Base-by-base conservation (phyloP, 2,888 invertebrate species). In the Operophtera brumata region DNA sequence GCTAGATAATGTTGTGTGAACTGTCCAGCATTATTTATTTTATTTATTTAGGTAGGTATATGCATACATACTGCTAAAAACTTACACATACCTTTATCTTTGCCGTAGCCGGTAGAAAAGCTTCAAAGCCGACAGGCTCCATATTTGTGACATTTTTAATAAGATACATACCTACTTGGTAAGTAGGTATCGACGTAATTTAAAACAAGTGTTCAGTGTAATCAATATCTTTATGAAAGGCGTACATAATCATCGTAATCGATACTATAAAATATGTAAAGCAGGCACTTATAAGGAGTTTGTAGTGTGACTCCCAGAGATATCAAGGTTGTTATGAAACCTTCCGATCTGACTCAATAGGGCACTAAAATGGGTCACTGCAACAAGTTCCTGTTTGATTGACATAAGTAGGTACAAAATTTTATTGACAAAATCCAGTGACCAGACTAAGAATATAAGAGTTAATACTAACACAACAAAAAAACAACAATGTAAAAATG, bases 161-260 rank as follows among this genome's bases (percentile, higher is more conserved):
- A 20, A 20, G 20, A 2, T 3, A n/a, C n/a, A 43, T 44, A 47
- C 10, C 9, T n/a, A 43, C 37, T 10, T 44, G 32, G 13, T 36
- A 49, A 13, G 36, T 28, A 52, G 39, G 11, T 12, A n/a, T 32
- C 43, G 35, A 54, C 48, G 26, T 45, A 48, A 48, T 51, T 42
- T 47, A 32, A 54, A 43, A 34, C 32, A 44, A 56, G 35, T 39
- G 28, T 44, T 56, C 40, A 51, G 40, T 39, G 44, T 52, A 52
- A 52, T 59, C 43, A 54, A 55, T 48, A 61, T 46, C 10, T 43
- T 52, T 53, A 51, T 49, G 55, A 53, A 56, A 54, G 39, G 37
- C 53, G 26, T 53, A 26, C 54, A 50, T 55, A 59, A 63, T 59
- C 54, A 61, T 8, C 51, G 59, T 54, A 56, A 61, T 61, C 61